A percentile compares a stretch with the other conserved stretches of the same genome.
Conservation (phyloP, 2,888 invertebrate species). For the Sarcophaga carnaria region DNA sequence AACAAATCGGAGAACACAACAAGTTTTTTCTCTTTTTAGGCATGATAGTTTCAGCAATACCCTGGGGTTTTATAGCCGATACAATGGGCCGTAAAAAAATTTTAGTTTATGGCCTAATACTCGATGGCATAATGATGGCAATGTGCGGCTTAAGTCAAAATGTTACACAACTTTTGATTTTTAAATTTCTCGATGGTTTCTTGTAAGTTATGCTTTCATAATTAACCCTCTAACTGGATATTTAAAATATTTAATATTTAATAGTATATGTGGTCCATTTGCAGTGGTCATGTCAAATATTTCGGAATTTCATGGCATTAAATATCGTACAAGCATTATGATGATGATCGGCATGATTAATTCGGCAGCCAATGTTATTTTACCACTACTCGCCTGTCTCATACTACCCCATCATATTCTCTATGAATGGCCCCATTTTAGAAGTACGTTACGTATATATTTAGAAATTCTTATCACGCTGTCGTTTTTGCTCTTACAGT, state of each 20-base stretch:
- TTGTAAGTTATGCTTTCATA: slow-evolving; percentile 84
- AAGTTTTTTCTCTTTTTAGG: slow-evolving; percentile 82
- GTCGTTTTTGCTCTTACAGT: slow-evolving; percentile 66
- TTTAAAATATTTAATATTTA: background rate
- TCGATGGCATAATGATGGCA: slow-evolving; percentile 85
- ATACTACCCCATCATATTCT: slow-evolving; percentile 86
- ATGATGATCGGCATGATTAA: slow-evolving; percentile 87
- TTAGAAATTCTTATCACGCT: too few relatives aligned
- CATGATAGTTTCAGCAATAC: slow-evolving; percentile 88
- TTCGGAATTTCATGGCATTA: slow-evolving; percentile 87
- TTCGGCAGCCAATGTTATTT: slow-evolving; percentile 85
- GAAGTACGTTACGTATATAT: slow-evolving; percentile 69
- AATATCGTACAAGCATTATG: slow-evolving; percentile 86
- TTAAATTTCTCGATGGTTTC: slow-evolving; percentile 88
- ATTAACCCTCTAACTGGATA: background rate
- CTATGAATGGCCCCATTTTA: slow-evolving; percentile 80
- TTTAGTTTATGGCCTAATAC: slow-evolving; percentile 85
- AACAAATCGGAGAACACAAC: too few relatives aligned
- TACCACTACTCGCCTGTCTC: slow-evolving; percentile 88
- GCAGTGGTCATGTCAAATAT: slow-evolving; percentile 88
- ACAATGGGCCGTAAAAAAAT: slow-evolving; percentile 87
- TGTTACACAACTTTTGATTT: slow-evolving; percentile 85
- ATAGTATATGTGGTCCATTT: slow-evolving; percentile 87
- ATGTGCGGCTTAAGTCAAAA: slow-evolving; percentile 85
- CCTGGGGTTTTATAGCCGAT: slow-evolving; percentile 91